phyloP scores from a whole-genome alignment of 2,888 invertebrate genomes.

The Cylloceria caligata region DNA sequence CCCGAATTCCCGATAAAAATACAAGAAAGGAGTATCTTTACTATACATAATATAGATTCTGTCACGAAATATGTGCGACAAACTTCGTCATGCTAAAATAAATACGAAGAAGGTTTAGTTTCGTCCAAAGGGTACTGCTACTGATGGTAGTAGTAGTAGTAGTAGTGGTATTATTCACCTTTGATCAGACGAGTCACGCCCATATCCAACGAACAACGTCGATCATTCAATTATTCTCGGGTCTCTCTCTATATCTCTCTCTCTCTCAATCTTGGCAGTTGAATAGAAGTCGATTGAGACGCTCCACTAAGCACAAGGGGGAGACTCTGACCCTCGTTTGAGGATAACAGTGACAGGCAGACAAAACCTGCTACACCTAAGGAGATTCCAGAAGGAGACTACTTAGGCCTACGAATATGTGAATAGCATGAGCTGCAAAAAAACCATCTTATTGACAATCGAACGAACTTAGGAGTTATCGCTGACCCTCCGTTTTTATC shows the following conservation, averaged over 20 bases:
- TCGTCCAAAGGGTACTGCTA: constrained; percentile 4
- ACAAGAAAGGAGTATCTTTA: background rate
- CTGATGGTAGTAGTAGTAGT: background rate
- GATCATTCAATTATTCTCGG: constrained; percentile 36
- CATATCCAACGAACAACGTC: constrained; percentile 23
- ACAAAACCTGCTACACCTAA: background rate
- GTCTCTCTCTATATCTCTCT: too few relatives aligned
- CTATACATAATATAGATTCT: background rate
- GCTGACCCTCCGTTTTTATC: background rate
- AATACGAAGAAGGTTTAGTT: constrained; percentile 16
- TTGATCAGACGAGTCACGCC: constrained; percentile 29
- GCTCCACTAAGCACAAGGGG: background rate
- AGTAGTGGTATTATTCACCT: constrained; percentile 35
- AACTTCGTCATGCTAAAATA: constrained; percentile 31
- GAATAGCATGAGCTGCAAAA: background rate
- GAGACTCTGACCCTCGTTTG: constrained; percentile 7
- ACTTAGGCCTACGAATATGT: too few relatives aligned
- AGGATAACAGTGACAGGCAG: background rate
- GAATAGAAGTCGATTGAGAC: constrained; percentile 26
- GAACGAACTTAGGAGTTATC: constrained; percentile 10
- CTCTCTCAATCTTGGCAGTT: constrained; percentile 10
- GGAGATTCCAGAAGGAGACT: background rate
- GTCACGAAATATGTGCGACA: constrained; percentile 11
- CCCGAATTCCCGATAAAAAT: too few relatives aligned
- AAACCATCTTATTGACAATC: background rate